A percentile compares a stretch with the other conserved stretches of the same genome.
phyloP scores from a whole-genome alignment of 1,140 invertebrate genomes.

The Drosophila kohkoa region DNA sequence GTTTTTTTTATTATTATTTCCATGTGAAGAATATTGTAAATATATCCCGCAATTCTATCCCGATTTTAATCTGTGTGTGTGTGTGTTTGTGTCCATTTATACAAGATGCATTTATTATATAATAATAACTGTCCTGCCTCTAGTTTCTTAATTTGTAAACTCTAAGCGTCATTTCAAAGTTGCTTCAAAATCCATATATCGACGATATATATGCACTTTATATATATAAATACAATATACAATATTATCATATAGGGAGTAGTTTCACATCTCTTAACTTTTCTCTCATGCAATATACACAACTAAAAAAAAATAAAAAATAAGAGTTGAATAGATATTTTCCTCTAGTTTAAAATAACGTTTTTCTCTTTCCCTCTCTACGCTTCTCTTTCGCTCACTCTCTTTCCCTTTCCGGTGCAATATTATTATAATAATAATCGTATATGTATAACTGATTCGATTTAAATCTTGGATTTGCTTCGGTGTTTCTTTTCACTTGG shows the following conservation, averaged over 20 bases:
- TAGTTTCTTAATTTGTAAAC: conserved; percentile 35
- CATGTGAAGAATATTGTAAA: conserved; percentile 53
- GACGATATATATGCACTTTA: too few relatives aligned
- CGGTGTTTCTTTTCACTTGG: too few relatives aligned
- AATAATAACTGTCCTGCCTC: conserved; percentile 70
- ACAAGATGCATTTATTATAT: conserved; percentile 71
- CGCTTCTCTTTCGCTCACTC: too few relatives aligned
- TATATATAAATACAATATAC: conserved; percentile 35
- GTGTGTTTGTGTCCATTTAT: conserved; percentile 43
- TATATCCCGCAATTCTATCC: conserved; percentile 60
- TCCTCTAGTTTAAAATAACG: background rate
- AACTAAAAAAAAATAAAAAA: conserved; percentile 10
- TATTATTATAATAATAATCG: too few relatives aligned
- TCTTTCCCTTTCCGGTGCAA: too few relatives aligned
- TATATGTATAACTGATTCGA: too few relatives aligned
- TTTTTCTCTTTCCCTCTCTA: too few relatives aligned
- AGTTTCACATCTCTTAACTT: too few relatives aligned
- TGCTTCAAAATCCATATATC: conserved; percentile 35
- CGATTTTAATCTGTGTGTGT: conserved; percentile 24
- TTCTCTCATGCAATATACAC: conserved; percentile 34
- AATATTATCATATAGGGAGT: conserved; percentile 57
- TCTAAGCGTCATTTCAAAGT: conserved; percentile 73
- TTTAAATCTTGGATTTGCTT: too few relatives aligned
- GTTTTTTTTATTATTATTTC: conserved; percentile 56
- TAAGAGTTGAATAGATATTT: background rate